Base-by-base conservation (phyloP, 2,113 vertebrate genomes). In the Hyperoodon ampullatus region DNA sequence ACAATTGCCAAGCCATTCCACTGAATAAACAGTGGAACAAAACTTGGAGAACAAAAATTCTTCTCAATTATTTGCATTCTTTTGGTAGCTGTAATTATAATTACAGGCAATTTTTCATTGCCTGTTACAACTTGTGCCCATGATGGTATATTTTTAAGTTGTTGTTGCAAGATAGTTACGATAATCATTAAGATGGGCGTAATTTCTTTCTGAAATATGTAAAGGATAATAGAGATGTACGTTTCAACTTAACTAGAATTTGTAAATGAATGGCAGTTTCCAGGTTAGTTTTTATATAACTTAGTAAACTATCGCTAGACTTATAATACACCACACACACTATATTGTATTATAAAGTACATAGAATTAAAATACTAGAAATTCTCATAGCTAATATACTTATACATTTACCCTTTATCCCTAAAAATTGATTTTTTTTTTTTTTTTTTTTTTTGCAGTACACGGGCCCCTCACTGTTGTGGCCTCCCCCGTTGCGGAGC, bases 61-160 rank as follows among this genome's bases (percentile, higher is more conserved):
- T 96, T 85, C 85, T 71, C 97, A 97, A 97, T 98, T 97, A 97
- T 97, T 98, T 97, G 83, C 94, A 93, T 98, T 98, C 96, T 97
- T 97, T 97, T 72, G 63, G 95, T 93, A 97, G 95, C 90, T 98
- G 90, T 97, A 98, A 97, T 98, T 97, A 95, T 96, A 98, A 97
- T 98, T 96, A 94, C 65, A 97, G 60, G 94, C 87, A 61, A 89
- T 95, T 98, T 98, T 94, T 96, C 92, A 97, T 74, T 96, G 86
- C 97, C 96, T 98, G 71, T 85, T 96, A 72, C 68, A 90, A 61
- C 95, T 97, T 97, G 95, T 83, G 95, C 92, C 65, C n/a, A 19
- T 50, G n/a, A 14, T 30, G 30, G 47, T 75, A 58, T 33, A 28
- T 21, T 95, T 95, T 81, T 75, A 90, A 97, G 91, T 86, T 97